Conservation (phyloP, 2,113 vertebrate genomes). For the Anoplopoma fimbria region DNA sequence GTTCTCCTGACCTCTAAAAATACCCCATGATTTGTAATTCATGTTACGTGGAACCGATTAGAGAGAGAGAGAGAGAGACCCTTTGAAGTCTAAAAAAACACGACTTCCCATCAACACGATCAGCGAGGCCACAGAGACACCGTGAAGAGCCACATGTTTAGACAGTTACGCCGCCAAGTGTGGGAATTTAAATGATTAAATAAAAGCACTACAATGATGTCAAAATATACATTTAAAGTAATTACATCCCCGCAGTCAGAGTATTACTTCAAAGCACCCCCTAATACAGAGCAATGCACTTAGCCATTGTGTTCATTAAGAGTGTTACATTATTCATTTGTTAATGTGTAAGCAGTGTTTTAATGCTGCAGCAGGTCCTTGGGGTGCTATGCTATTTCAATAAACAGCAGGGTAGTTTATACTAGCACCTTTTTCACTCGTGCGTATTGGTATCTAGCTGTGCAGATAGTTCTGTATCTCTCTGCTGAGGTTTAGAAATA, state of each 20-base stretch:
- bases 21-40: slow-evolving; percentile 1
- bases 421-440: background rate
- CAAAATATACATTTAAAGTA: background rate
- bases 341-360: background rate
- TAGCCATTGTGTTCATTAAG: background rate
- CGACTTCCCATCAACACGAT: no score
- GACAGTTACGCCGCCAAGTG: no score
- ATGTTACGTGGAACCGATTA: no score
- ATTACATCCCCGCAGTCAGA: background rate
- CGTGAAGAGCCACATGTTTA: no score
- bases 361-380: background rate
- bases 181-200: no score
- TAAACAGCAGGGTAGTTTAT: background rate
- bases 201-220: no score
- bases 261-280: no score
- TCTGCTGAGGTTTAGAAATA: background rate
- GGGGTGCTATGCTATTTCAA: background rate
- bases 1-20: slow-evolving; percentile 42
- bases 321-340: background rate
- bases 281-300: background rate
- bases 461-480: background rate
- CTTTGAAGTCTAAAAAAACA: no score
- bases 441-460: background rate
- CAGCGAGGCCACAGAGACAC: no score
- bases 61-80: no score